These are phyloP conservation scores for Bergia puertoricense DNA, from an alignment of 92 coral and sea anemone genomes.

Conservation along the genomic window DNA sequence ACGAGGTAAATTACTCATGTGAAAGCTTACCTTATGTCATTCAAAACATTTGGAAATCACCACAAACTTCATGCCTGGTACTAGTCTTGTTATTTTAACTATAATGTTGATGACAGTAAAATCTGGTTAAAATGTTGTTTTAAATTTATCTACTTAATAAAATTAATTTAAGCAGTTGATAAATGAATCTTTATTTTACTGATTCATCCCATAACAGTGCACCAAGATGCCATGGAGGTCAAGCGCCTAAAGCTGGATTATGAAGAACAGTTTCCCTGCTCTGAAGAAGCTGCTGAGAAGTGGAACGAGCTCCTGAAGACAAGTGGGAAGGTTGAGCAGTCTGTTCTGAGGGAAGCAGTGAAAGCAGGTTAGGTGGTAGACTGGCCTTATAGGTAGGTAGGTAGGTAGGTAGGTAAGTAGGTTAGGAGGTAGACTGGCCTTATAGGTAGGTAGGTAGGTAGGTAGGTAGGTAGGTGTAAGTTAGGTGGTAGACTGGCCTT, in stretches of 20 bases:
- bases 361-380: conserved; percentile 70
- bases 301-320: conserved; percentile 77
- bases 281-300: conserved; percentile 62
- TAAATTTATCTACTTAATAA: no score
- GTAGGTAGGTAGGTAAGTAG: conserved; percentile 46
- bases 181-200: no score
- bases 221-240: conserved; percentile 68
- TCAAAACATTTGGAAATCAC: no score
- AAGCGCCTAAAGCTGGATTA: conserved; percentile 77
- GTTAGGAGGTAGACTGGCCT: conserved; percentile 45
- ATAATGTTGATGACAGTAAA: no score
- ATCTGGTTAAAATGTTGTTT: no score
- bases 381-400: background rate
- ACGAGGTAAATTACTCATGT: no score
- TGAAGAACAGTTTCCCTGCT: conserved; percentile 66
- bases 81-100: no score
- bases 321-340: conserved; percentile 60
- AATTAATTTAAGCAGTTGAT: no score
- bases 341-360: conserved; percentile 71
- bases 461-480: conserved; percentile 64
- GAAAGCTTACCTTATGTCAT: no score
- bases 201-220: conserved; percentile 11
- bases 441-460: background rate
- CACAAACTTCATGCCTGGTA: no score
- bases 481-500: conserved; percentile 31